phyloP scores from a whole-genome alignment of 1,140 invertebrate genomes.

The Idris sp. region DNA sequence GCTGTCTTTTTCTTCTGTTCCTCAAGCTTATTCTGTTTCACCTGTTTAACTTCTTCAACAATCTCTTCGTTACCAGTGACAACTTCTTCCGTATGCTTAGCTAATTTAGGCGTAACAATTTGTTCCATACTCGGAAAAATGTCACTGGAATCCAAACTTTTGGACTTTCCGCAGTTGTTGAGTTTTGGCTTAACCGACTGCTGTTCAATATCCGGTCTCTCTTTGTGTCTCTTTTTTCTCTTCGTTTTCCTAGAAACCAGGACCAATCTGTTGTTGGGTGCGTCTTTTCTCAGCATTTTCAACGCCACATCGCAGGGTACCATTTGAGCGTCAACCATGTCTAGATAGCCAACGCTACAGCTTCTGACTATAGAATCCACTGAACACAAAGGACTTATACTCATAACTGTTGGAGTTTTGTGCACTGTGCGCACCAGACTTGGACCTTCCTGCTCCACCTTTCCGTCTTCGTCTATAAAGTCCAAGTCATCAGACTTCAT shows the following conservation, averaged over 20 bases:
- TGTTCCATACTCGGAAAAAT: slow-evolving; percentile 79
- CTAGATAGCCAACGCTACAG: slow-evolving; percentile 90
- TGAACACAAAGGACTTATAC: slow-evolving; percentile 82
- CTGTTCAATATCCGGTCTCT: slow-evolving; percentile 66
- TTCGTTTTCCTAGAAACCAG: slow-evolving; percentile 83
- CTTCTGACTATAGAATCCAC: slow-evolving; percentile 88
- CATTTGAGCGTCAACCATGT: slow-evolving; percentile 86
- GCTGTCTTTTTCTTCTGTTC: slow-evolving; percentile 23
- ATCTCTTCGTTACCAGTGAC: slow-evolving; percentile 19
- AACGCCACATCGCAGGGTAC: slow-evolving; percentile 85
- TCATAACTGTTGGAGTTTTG: slow-evolving; percentile 82
- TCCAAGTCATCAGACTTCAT: slow-evolving; percentile 80
- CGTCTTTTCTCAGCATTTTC: slow-evolving; percentile 83
- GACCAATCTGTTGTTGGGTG: slow-evolving; percentile 85
- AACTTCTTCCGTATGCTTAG: slow-evolving; percentile 74
- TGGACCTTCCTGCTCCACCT: slow-evolving; percentile 41
- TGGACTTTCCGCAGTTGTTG: slow-evolving; percentile 88
- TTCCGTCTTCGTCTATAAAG: slow-evolving; percentile 83
- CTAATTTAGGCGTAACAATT: slow-evolving; percentile 67
- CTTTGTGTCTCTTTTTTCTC: slow-evolving; percentile 77
- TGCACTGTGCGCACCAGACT: slow-evolving; percentile 73
- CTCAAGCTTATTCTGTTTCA: slow-evolving; percentile 14
- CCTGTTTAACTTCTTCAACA: slow-evolving; percentile 15
- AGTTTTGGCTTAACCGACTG: slow-evolving; percentile 79
- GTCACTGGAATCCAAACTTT: slow-evolving; percentile 90